A percentile compares a stretch with the other conserved stretches of the same genome.
Evolutionary conservation across 1,140 invertebrate genomes (phyloP).

Genomic region (Carposina sasakii): DNA sequence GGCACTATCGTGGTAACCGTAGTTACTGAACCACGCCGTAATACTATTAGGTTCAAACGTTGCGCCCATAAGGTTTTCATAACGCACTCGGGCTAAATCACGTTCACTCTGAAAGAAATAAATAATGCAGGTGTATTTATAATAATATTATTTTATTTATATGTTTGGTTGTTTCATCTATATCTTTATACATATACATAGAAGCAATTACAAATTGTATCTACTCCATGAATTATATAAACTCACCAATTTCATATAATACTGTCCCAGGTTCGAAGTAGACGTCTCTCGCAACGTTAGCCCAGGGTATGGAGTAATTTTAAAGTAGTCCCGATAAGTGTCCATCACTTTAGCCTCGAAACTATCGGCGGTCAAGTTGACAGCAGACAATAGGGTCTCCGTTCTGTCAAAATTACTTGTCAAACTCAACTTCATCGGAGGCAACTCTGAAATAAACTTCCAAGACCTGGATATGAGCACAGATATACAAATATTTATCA

Average conservation of each 20-base stretch:
- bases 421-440: slow-evolving; percentile 57
- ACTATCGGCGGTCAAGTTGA: slow-evolving; percentile 33
- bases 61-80: slow-evolving; percentile 68
- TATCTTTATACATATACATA: too few relatives aligned
- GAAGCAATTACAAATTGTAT: too few relatives aligned
- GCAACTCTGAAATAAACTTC: slow-evolving; percentile 60
- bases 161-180: too few relatives aligned
- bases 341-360: slow-evolving; percentile 42
- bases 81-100: slow-evolving; percentile 43
- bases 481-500: slow-evolving; percentile 75
- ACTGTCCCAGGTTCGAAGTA: slow-evolving; percentile 44
- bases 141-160: too few relatives aligned
- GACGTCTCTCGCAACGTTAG: slow-evolving; percentile 53
- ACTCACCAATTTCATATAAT: slow-evolving; percentile 63
- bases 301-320: slow-evolving; percentile 31
- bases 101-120: slow-evolving; percentile 35
- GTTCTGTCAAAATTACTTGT: slow-evolving; percentile 49
- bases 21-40: slow-evolving; percentile 77
- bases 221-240: background rate
- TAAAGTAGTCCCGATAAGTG: slow-evolving; percentile 58
- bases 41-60: slow-evolving; percentile 53
- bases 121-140: too few relatives aligned
- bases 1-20: slow-evolving; percentile 80
- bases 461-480: slow-evolving; percentile 70
- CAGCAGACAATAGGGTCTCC: slow-evolving; percentile 47